These are phyloP conservation scores for Tiphia femorata DNA, from an alignment of 2,888 invertebrate genomes.

Conservation along the genomic window DNA sequence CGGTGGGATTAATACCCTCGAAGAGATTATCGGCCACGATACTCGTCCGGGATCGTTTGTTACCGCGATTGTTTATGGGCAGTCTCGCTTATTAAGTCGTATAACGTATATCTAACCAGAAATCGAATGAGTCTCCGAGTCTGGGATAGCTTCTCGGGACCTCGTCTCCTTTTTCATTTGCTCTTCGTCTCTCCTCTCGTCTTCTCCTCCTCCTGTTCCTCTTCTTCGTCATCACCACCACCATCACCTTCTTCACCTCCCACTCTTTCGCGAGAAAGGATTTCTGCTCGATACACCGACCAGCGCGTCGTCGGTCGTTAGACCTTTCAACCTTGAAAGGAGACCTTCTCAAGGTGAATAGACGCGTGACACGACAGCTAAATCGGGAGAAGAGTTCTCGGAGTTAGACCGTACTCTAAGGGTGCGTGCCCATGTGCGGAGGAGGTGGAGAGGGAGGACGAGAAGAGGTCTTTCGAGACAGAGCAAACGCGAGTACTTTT, in stretches of 20 bases:
- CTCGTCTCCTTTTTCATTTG: background rate
- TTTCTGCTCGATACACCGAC: background rate
- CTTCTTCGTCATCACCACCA: background rate
- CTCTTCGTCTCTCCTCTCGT: background rate
- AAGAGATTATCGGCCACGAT: background rate
- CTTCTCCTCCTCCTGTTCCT: background rate
- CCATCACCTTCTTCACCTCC: too few relatives aligned
- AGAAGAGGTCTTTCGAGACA: conserved; percentile 47
- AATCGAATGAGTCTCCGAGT: too few relatives aligned
- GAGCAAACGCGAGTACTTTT: conserved; percentile 45
- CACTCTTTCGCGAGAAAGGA: background rate
- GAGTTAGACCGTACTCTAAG: conserved; percentile 45
- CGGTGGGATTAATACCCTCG: background rate
- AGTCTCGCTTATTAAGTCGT: too few relatives aligned
- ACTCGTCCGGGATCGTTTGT: too few relatives aligned
- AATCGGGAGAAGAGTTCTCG: conserved; percentile 46
- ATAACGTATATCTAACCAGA: too few relatives aligned
- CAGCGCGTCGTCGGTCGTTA: conserved; percentile 35
- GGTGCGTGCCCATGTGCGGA: conserved; percentile 38
- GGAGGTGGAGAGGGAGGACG: too few relatives aligned
- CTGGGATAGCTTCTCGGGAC: too few relatives aligned
- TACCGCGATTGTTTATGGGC: too few relatives aligned
- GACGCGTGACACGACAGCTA: conserved; percentile 44
- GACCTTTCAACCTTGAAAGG: conserved; percentile 41
- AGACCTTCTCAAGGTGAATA: conserved; percentile 57